phyloP scores from a whole-genome alignment of 2,888 invertebrate species.

The Pollenia angustigena region DNA sequence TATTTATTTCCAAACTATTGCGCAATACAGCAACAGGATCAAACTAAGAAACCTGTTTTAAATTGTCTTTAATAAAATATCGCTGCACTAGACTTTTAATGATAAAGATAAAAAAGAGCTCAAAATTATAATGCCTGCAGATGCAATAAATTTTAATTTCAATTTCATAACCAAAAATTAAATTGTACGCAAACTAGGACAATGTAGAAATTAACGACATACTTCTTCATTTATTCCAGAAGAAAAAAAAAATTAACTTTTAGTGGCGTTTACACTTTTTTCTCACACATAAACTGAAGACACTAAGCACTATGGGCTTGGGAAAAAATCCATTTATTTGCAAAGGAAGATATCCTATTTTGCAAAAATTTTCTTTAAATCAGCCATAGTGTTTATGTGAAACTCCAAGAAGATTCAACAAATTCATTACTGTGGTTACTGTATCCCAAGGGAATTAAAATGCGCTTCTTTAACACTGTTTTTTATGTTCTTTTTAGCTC shows the following conservation, averaged over 20 bases:
- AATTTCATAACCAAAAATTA: slow-evolving; percentile 63
- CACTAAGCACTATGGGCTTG: not conserved
- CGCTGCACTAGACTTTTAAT: slow-evolving; percentile 11
- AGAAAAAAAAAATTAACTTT: slow-evolving; percentile 8
- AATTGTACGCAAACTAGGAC: slow-evolving; percentile 64
- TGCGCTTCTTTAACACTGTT: not conserved
- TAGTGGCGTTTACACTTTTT: slow-evolving; percentile 55
- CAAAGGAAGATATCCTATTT: not conserved
- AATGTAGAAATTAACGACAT: slow-evolving; percentile 47
- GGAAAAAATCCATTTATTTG: not conserved
- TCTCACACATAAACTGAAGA: slow-evolving; percentile 35
- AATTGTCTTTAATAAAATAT: slow-evolving; percentile 2
- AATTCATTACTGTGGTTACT: slow-evolving; percentile 24
- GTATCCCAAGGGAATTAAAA: slow-evolving; percentile 52
- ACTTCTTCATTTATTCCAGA: not conserved
- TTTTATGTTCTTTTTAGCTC: not conserved
- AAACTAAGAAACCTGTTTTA: slow-evolving; percentile 46
- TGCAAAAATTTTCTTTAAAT: not conserved
- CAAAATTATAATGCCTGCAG: slow-evolving; percentile 59
- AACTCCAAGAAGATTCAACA: not conserved
- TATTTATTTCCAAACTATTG: slow-evolving; percentile 32
- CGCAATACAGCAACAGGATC: slow-evolving; percentile 49
- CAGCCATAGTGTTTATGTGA: not conserved
- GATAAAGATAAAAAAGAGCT: slow-evolving; percentile 7
- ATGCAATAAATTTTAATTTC: slow-evolving; percentile 67